Conservation (phyloP, 1,140 invertebrate genomes). For the Diachasmimorpha longicaudata region DNA sequence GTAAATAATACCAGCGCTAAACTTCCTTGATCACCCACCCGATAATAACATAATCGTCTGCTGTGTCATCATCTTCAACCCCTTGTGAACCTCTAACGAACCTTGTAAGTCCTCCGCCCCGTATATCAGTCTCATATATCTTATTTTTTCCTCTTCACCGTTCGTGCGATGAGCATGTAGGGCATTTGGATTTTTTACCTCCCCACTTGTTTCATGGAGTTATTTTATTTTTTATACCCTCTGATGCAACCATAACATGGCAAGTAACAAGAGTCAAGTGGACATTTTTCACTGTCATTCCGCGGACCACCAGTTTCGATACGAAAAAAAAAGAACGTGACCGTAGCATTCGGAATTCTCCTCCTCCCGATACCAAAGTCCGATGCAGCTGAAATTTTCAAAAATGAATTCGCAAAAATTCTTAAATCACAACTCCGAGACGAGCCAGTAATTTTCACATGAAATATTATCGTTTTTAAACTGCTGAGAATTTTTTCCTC, state of each 20-base stretch:
- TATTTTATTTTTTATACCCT: neutral
- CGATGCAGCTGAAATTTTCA: too few relatives aligned
- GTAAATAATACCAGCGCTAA: neutral
- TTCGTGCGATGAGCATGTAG: neutral
- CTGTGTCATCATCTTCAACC: neutral
- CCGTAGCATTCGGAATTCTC: neutral
- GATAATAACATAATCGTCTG: neutral
- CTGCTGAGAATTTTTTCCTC: too few relatives aligned
- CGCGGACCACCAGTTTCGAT: neutral
- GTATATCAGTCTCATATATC: conserved; percentile 7
- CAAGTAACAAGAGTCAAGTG: conserved; percentile 6
- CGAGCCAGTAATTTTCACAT: too few relatives aligned
- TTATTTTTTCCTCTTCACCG: neutral
- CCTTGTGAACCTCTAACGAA: conserved; percentile 4
- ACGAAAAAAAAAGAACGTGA: neutral
- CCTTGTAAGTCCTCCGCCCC: conserved; percentile 1
- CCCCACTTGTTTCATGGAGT: neutral
- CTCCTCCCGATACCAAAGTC: neutral
- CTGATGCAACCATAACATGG: conserved; percentile 2
- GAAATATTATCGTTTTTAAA: too few relatives aligned
- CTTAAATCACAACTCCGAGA: too few relatives aligned
- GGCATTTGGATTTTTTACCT: neutral
- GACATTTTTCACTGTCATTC: conserved; percentile 10
- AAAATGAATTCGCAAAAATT: too few relatives aligned
- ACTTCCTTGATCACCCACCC: neutral